Percentiles rank a stretch among this genome's conserved stretches.
phyloP scores from a whole-genome alignment of 2,113 vertebrate genomes.

The Silurus meridionalis region DNA sequence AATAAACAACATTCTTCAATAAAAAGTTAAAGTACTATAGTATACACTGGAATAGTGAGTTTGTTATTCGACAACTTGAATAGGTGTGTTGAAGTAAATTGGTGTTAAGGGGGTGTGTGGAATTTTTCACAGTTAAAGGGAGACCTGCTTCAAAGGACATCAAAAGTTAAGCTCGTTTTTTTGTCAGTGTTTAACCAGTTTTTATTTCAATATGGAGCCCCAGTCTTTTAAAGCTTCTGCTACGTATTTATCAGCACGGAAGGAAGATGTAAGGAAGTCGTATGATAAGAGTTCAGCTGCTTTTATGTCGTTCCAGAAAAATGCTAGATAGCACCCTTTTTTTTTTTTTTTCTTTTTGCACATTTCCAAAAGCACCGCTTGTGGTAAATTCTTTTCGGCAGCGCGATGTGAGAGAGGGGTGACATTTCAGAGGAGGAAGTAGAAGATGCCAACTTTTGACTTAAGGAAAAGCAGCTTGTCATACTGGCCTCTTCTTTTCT shows the following conservation, averaged over 20 bases:
- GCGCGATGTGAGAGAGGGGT: background rate
- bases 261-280: background rate
- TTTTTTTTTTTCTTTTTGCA: background rate
- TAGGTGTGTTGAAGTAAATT: background rate
- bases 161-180: background rate
- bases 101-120: background rate
- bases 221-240: background rate
- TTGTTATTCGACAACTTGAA: background rate
- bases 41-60: background rate
- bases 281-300: background rate
- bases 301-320: constrained; percentile 3
- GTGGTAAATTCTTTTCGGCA: background rate
- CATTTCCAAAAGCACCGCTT: background rate
- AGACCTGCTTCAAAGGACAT: background rate
- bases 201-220: background rate
- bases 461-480: background rate
- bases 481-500: constrained; percentile 28
- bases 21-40: background rate
- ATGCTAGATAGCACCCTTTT: background rate
- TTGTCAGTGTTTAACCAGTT: background rate
- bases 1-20: too few species aligned
- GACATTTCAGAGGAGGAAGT: constrained; percentile 28
- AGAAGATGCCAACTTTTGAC: constrained; percentile 14
- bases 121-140: background rate
- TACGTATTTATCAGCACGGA: background rate